These are phyloP conservation scores for Asteroscopus sphinx DNA, from an alignment of 2,888 invertebrate genomes.

Conservation along the genomic window DNA sequence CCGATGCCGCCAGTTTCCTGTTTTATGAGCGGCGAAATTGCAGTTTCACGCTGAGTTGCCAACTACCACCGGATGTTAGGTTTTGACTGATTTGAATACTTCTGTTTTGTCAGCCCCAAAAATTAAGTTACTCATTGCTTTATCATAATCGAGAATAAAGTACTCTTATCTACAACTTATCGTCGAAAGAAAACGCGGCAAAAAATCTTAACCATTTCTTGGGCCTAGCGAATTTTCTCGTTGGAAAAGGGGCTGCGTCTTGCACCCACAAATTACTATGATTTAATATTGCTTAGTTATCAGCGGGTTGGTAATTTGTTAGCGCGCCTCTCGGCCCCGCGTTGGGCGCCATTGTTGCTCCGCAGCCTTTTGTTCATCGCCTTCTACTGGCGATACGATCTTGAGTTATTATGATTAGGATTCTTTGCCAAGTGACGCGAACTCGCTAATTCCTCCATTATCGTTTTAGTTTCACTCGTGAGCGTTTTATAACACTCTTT, in stretches of 20 bases:
- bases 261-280: constrained; percentile 89
- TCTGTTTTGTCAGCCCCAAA: constrained; percentile 58
- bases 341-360: constrained; percentile 86
- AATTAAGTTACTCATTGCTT: constrained; percentile 34
- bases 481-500: constrained; percentile 65
- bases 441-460: constrained; percentile 86
- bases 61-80: constrained; percentile 74
- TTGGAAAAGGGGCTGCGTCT: constrained; percentile 80
- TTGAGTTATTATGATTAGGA: constrained; percentile 90
- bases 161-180: constrained; percentile 60
- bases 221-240: constrained; percentile 76
- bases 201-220: constrained; percentile 68
- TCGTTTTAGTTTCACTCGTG: constrained; percentile 78
- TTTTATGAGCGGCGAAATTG: constrained; percentile 84
- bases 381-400: constrained; percentile 85
- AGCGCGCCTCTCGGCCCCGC: constrained; percentile 81
- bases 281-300: constrained; percentile 90
- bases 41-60: constrained; percentile 76
- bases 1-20: constrained; percentile 72
- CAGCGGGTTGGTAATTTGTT: constrained; percentile 88
- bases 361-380: constrained; percentile 88
- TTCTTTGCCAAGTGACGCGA: constrained; percentile 87
- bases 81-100: constrained; percentile 75
- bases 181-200: constrained; percentile 66
- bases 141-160: constrained; percentile 20